A percentile compares a stretch with the other conserved stretches of the same genome.
Conservation (phyloP, 2,888 invertebrate genomes). For the Protonemura montana region DNA sequence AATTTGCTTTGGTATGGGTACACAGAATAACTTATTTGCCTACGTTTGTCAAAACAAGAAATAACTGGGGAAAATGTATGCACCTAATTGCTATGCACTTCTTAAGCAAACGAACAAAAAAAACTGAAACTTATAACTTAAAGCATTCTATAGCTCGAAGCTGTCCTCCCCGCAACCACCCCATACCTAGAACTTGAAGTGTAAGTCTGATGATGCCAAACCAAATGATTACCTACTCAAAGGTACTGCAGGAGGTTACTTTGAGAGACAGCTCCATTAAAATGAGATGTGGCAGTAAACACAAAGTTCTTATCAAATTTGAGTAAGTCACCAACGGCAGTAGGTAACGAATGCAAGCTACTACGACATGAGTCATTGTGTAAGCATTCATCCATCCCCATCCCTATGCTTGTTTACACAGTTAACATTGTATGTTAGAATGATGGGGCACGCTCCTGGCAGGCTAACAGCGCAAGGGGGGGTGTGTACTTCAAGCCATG, state of each 20-base stretch:
- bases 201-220: background rate
- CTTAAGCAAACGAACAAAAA: background rate
- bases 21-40: too few species aligned
- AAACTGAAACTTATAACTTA: background rate
- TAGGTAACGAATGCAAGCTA: background rate
- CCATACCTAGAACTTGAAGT: background rate
- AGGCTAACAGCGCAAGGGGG: background rate
- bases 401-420: background rate
- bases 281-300: background rate
- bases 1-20: too few species aligned
- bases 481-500: background rate
- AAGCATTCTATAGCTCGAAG: background rate
- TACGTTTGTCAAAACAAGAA: too few species aligned
- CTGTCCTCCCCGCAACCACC: background rate
- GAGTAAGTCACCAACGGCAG: background rate
- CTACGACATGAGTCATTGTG: background rate
- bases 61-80: too few species aligned
- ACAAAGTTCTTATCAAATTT: background rate
- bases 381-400: background rate
- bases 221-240: background rate
- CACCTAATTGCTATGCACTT: background rate
- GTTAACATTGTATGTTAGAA: slow-evolving; percentile 5
- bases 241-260: background rate
- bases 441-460: background rate
- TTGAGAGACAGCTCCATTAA: slow-evolving; percentile 1